A percentile compares a stretch with the other conserved stretches of the same genome.
phyloP scores from a whole-genome alignment of 2,797 vertebrate species.

The Clarias platycephalus region DNA sequence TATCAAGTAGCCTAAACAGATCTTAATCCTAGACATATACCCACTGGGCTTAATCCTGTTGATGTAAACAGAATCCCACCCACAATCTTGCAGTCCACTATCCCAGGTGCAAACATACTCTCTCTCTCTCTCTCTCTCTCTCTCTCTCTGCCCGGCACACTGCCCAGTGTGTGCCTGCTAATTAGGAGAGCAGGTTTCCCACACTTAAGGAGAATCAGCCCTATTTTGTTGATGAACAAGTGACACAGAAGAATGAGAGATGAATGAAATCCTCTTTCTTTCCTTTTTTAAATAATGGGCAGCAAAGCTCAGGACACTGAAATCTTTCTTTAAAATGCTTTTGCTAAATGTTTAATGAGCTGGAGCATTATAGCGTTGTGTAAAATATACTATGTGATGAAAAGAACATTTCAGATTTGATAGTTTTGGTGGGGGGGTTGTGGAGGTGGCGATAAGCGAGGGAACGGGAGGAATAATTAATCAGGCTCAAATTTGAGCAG shows the following conservation, averaged over 20 bases:
- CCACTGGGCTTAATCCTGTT: conserved; percentile 75
- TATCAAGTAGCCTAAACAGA: conserved; percentile 70
- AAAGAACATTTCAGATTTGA: background rate
- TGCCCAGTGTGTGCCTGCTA: conserved; percentile 68
- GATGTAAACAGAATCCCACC: conserved; percentile 79
- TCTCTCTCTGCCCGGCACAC: conserved; percentile 61
- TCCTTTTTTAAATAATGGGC: background rate
- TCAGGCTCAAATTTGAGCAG: conserved; percentile 42
- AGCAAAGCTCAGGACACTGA: background rate
- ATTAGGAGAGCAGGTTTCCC: conserved; percentile 72
- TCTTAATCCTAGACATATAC: conserved; percentile 73
- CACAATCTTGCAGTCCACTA: conserved; percentile 66
- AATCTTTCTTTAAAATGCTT: background rate
- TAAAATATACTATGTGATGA: background rate
- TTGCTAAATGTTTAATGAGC: background rate
- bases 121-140: conserved; percentile 59
- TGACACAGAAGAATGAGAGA: conserved; percentile 55
- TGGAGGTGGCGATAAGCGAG: background rate
- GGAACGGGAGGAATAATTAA: conserved; percentile 37
- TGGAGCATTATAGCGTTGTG: no score
- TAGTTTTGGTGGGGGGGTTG: conserved; percentile 1
- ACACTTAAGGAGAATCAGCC: conserved; percentile 73
- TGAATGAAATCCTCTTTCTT: background rate
- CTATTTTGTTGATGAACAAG: conserved; percentile 62
- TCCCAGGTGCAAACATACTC: conserved; percentile 70